Percentiles rank a stretch among this genome's conserved stretches.
phyloP scores from a whole-genome alignment of 2,797 vertebrate genomes.

The Masticophis lateralis region DNA sequence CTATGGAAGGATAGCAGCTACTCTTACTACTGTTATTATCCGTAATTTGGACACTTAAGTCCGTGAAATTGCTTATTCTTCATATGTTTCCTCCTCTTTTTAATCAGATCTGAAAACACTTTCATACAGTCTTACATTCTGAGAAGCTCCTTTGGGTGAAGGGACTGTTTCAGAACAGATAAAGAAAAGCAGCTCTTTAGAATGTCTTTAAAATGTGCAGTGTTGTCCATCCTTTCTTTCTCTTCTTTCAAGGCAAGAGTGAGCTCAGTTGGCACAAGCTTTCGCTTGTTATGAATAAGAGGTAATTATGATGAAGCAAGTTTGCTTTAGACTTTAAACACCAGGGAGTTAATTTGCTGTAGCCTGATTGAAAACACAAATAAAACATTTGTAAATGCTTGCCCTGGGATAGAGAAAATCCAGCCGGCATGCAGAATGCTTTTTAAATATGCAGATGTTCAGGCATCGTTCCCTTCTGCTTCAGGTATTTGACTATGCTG shows the following conservation, averaged over 20 bases:
- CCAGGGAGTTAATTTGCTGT: constrained; percentile 39
- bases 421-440: neutral
- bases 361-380: constrained; percentile 22
- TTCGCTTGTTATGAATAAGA: constrained; percentile 44
- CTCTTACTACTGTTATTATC: neutral
- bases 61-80: neutral
- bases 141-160: constrained; percentile 22
- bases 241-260: neutral
- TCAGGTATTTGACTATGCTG: neutral
- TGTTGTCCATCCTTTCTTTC: neutral
- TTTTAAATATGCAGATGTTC: constrained; percentile 3
- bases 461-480: rapidly evolving
- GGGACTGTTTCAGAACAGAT: constrained; percentile 10
- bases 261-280: constrained; percentile 39
- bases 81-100: neutral
- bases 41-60: neutral
- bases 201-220: neutral
- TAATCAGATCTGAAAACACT: neutral
- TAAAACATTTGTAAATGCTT: constrained; percentile 32
- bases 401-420: constrained; percentile 32
- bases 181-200: neutral
- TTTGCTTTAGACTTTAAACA: constrained; percentile 53
- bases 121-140: neutral
- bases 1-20: neutral
- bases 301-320: constrained; percentile 18